A percentile compares a stretch with the other conserved stretches of the same genome.
phyloP scores from a whole-genome alignment of 2,797 vertebrate genomes.

The Etheostoma perlongum region DNA sequence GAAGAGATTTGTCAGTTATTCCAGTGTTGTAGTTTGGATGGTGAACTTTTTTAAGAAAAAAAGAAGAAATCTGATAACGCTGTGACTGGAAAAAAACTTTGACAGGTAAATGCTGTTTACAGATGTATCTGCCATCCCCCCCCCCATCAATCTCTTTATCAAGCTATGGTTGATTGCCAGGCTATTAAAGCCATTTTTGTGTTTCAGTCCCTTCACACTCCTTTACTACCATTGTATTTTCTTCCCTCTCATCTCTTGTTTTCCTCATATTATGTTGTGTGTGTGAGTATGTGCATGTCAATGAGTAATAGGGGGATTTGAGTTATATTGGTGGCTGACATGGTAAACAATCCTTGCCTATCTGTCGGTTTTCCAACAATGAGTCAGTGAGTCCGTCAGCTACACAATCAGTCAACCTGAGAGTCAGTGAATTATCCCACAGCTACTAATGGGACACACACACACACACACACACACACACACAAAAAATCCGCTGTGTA shows the following conservation, averaged over 20 bases:
- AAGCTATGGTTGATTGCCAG: slow-evolving; percentile 40
- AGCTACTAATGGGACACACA: slow-evolving; percentile 80
- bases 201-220: slow-evolving; percentile 16
- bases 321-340: slow-evolving; percentile 74
- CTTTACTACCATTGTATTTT: slow-evolving; percentile 40
- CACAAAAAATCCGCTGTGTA: slow-evolving; percentile 77
- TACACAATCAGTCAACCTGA: slow-evolving; percentile 77
- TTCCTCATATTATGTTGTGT: slow-evolving; percentile 44
- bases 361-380: slow-evolving; percentile 79
- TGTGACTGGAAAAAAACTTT: slow-evolving; percentile 31
- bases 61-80: slow-evolving; percentile 26
- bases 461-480: slow-evolving; percentile 39
- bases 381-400: slow-evolving; percentile 81
- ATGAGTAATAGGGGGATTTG: slow-evolving; percentile 57
- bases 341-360: slow-evolving; percentile 78
- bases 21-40: not conserved
- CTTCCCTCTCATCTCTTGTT: slow-evolving; percentile 48
- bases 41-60: slow-evolving; percentile 14
- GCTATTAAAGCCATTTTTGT: slow-evolving; percentile 45
- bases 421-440: slow-evolving; percentile 87
- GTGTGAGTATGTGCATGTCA: slow-evolving; percentile 21
- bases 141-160: slow-evolving; percentile 36
- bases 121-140: slow-evolving; percentile 25
- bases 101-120: slow-evolving; percentile 47
- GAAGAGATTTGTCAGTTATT: not conserved